phyloP scores from a whole-genome alignment of 2,797 vertebrate genomes.

The Enteromius unitaeniatus region DNA sequence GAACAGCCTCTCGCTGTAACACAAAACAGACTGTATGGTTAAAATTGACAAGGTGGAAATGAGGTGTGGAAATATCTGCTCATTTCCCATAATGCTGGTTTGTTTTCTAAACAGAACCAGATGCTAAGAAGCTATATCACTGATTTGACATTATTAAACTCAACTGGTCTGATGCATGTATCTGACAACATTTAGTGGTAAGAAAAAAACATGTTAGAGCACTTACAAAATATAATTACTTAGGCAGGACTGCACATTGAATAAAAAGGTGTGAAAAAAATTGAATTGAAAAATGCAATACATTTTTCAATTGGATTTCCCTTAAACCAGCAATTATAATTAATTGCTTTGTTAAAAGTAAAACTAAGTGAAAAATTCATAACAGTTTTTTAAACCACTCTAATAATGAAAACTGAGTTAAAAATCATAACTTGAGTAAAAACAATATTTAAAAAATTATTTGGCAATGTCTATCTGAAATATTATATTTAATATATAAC shows the following conservation, averaged over 20 bases:
- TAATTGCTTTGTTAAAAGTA: not conserved
- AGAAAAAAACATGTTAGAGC: not conserved
- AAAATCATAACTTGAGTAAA: not conserved
- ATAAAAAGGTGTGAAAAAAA: not conserved
- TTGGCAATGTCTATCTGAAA: not conserved
- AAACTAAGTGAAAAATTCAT: not conserved
- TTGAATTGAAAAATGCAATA: not conserved
- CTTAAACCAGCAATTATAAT: not conserved
- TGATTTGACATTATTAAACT: conserved; percentile 5
- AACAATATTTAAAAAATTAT: not conserved
- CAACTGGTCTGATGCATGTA: not conserved
- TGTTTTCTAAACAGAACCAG: conserved; percentile 25
- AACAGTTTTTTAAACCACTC: not conserved
- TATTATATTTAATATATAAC: too few relatives aligned
- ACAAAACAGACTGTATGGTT: not conserved
- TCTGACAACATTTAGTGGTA: not conserved
- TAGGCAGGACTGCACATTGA: not conserved
- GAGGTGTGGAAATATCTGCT: conserved; percentile 38
- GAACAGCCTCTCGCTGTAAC: not conserved
- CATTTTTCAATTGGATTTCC: not conserved
- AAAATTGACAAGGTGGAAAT: conserved; percentile 27
- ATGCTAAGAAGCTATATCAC: not conserved
- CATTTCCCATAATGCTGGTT: conserved; percentile 13
- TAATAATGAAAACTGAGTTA: not conserved
- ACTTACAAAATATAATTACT: not conserved